Percentiles rank a stretch among this genome's conserved stretches.
Evolutionary conservation across 2,113 vertebrate genomes (phyloP).

Genomic region (Bubo blakistoni): DNA sequence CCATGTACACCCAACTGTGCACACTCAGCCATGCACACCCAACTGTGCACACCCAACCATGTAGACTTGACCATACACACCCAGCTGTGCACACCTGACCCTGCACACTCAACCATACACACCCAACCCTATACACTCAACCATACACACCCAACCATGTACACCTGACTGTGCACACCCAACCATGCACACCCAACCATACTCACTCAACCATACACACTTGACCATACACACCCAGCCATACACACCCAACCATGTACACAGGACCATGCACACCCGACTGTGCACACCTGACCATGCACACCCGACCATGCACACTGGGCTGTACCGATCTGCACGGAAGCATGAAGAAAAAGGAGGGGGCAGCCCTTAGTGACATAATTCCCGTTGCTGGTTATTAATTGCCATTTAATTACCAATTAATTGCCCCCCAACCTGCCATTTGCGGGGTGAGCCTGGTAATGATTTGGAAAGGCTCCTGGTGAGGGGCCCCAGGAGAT

Average conservation of each 20-base stretch:
- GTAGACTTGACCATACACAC: background rate
- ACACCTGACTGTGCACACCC: background rate
- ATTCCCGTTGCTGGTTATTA: background rate
- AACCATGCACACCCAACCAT: fast-evolving
- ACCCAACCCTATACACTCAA: too few species aligned
- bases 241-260: fast-evolving
- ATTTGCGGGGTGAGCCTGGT: background rate
- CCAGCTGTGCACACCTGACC: background rate
- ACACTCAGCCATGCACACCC: background rate
- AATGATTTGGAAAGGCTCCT: background rate
- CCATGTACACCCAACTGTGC: fast-evolving
- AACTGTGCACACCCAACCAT: fast-evolving
- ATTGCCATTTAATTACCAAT: background rate
- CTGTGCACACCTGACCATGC: fast-evolving
- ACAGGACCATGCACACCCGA: fast-evolving
- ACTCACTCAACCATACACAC: background rate
- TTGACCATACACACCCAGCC: too few species aligned
- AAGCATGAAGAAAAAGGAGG: background rate
- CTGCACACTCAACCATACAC: background rate
- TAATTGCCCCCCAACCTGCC: background rate
- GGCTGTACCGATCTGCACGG: background rate
- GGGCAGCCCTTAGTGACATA: background rate
- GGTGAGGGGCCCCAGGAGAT: background rate
- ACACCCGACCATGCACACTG: fast-evolving
- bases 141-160: too few species aligned